These are phyloP conservation scores for Tanypteryx hageni DNA, from an alignment of 2,888 invertebrate species.

Conservation along the genomic window DNA sequence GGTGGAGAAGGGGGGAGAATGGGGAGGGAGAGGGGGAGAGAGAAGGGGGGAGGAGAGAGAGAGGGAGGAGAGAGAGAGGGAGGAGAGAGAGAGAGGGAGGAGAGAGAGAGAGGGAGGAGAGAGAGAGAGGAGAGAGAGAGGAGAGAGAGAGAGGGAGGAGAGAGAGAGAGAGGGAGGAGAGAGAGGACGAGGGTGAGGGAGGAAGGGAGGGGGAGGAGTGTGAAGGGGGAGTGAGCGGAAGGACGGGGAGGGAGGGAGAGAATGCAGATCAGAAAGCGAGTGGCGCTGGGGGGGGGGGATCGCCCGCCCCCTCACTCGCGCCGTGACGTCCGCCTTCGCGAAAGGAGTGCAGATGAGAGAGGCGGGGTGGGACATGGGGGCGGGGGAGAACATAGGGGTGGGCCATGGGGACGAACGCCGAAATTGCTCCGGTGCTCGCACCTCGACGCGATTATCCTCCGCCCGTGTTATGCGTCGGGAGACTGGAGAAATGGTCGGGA, in stretches of 20 bases:
- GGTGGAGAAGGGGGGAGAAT: too few relatives aligned
- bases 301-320: neutral
- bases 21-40: too few relatives aligned
- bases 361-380: neutral
- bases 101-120: too few relatives aligned
- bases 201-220: neutral
- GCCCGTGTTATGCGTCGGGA: neutral
- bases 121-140: too few relatives aligned
- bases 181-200: neutral
- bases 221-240: neutral
- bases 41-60: too few relatives aligned
- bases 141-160: too few relatives aligned
- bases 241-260: neutral
- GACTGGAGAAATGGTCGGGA: neutral
- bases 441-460: neutral
- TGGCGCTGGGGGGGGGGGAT: neutral
- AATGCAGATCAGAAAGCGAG: neutral
- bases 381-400: neutral
- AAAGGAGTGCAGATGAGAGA: neutral
- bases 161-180: too few relatives aligned
- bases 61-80: too few relatives aligned
- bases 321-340: slow-evolving; percentile 17
- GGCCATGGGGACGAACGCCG: neutral
- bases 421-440: neutral
- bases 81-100: too few relatives aligned